Evolutionary conservation across 2,797 vertebrate species (phyloP), one percentile per base, ranked within the genome.

Genomic region (Phrynocephalus vlangalii): DNA sequence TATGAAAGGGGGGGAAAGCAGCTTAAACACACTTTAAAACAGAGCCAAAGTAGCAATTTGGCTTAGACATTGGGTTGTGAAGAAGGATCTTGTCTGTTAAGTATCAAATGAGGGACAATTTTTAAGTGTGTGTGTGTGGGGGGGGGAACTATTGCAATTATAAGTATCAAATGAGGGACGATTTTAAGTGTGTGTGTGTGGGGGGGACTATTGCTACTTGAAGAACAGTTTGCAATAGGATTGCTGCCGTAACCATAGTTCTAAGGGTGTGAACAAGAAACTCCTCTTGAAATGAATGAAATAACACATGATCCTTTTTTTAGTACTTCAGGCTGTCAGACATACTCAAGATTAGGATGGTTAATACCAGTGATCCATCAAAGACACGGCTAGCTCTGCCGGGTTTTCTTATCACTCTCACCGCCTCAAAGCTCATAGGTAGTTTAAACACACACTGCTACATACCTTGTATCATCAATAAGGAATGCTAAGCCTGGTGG

Each of bases 31-130:
- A 66, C 85, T 87, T 4, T 44, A 22, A 50, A 10, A 70, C 30
- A 0, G 79, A 22, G 90, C 87, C 92, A 89, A 70, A 94, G 90
- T 28, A 83, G 81, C 83, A 92, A 90, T 90, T 86, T 44, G 89
- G 85, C 82, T 77, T 82, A 93, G 86, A 80, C 67, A 48, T 76
- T 87, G 87, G 67, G 11, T n/a, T 90, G 63, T 90, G 84, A 88
- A 79, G 80, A 90, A 88, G 33, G 26, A 82, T 82, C 28, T 71
- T 70, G 71, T 11, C 63, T 86, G 52, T 88, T 60, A 83, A 68
- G 18, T 83, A 33, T 72, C 63, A 24, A 63, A 56, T 70, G 48
- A 0, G 88, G 92, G 86, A 84, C 81, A 66, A 76, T 79, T 80
- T 82, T 30, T 15, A 15, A 81, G 15, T 44, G 38, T 44, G 38